Evolutionary conservation across 1,140 invertebrate genomes (phyloP).

Genomic region (Ceratina calcarata): DNA sequence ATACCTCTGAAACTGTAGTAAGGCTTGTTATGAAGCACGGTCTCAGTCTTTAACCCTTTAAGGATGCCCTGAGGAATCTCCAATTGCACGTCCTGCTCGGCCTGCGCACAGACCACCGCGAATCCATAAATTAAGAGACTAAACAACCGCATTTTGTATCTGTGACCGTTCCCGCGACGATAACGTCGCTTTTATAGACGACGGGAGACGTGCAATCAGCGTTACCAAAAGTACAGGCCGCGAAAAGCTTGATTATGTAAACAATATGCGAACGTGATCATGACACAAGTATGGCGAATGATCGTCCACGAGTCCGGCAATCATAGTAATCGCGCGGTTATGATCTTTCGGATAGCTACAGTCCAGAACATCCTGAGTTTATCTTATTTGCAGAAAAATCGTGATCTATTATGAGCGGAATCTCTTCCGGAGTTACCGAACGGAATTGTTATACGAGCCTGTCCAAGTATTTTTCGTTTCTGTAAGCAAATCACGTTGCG

Average conservation of each 20-base stretch:
- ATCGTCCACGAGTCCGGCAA: background rate
- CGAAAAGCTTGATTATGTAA: conserved; percentile 27
- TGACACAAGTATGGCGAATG: background rate
- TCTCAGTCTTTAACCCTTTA: conserved; percentile 69
- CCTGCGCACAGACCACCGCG: conserved; percentile 46
- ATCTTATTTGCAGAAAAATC: conserved; percentile 1
- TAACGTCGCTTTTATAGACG: conserved; percentile 15
- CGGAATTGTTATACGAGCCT: background rate
- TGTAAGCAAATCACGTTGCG: background rate
- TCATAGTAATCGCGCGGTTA: background rate
- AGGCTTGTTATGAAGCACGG: conserved; percentile 60
- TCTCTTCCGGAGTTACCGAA: conserved; percentile 20
- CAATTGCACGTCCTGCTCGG: conserved; percentile 66
- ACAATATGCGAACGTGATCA: background rate
- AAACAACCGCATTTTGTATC: conserved; percentile 62
- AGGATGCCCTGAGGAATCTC: conserved; percentile 71
- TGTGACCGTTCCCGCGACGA: background rate
- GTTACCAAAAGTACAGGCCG: background rate
- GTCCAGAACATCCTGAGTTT: conserved; percentile 23
- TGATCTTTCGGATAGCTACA: conserved; percentile 10
- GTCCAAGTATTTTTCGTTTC: background rate
- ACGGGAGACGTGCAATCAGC: too few species aligned
- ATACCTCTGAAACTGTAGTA: conserved; percentile 83
- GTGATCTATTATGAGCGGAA: background rate
- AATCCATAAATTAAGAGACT: conserved; percentile 56